Conservation (phyloP, 2,797 vertebrate genomes). For the Lacerta viridis region DNA sequence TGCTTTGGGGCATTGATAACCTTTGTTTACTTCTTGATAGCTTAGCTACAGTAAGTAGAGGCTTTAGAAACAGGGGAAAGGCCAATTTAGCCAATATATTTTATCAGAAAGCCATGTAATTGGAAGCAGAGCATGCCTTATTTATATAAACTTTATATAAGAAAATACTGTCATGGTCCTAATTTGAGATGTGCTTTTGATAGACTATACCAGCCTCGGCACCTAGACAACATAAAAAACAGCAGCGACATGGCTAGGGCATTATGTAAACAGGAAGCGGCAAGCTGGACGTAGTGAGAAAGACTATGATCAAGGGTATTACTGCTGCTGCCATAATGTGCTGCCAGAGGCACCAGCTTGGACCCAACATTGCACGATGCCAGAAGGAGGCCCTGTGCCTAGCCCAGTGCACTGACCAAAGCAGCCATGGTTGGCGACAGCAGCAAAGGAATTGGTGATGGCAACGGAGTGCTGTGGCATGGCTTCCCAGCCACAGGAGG, state of each 20-base stretch:
- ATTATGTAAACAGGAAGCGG: neutral
- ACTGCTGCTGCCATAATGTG: too few relatives aligned
- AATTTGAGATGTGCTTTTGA: neutral
- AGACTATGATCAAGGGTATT: too few relatives aligned
- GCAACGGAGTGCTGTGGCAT: too few relatives aligned
- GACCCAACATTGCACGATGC: too few relatives aligned
- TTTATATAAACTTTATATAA: neutral
- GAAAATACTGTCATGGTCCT: neutral
- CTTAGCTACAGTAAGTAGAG: conserved; percentile 34
- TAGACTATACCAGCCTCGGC: neutral
- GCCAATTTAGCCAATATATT: conserved; percentile 44
- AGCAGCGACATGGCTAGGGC: neutral
- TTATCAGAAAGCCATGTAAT: conserved; percentile 49
- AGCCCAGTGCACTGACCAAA: too few relatives aligned
- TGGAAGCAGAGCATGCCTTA: conserved; percentile 41
- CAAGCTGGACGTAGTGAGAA: too few relatives aligned
- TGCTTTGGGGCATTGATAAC: conserved; percentile 38
- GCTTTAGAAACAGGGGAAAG: conserved; percentile 47
- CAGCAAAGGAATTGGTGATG: too few relatives aligned
- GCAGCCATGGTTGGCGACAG: too few relatives aligned
- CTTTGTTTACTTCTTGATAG: conserved; percentile 41
- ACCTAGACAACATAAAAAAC: too few relatives aligned
- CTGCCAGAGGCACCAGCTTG: too few relatives aligned
- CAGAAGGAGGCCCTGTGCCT: too few relatives aligned
- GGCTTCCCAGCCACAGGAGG: too few relatives aligned